phyloP scores from a whole-genome alignment of 1,140 invertebrate genomes.

The Drosophila ercepeae region DNA sequence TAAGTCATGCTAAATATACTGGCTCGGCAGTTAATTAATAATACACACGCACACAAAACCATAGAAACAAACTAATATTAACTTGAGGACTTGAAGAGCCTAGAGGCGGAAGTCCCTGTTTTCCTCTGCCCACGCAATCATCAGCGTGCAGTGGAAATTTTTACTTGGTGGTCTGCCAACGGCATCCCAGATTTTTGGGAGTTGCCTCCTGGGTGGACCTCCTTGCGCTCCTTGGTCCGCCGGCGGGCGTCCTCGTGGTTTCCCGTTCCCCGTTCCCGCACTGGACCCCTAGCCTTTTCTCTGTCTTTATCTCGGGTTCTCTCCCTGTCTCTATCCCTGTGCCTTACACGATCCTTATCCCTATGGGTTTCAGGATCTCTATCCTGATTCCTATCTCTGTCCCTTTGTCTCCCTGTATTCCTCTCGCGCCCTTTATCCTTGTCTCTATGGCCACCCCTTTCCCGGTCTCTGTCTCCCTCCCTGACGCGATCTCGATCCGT shows the following conservation, averaged over 20 bases:
- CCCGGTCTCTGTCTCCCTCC: not conserved
- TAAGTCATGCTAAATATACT: conserved; percentile 36
- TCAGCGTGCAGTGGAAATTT: not conserved
- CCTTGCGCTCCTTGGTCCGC: not conserved
- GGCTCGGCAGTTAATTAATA: conserved; percentile 40
- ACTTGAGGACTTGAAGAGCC: not conserved
- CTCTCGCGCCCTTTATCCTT: not conserved
- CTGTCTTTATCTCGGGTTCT: not conserved
- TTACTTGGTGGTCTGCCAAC: not conserved
- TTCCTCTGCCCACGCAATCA: not conserved
- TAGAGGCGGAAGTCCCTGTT: not conserved
- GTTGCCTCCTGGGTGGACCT: not conserved
- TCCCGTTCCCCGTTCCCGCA: not conserved
- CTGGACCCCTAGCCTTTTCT: not conserved
- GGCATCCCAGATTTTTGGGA: not conserved
- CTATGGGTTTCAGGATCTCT: not conserved
- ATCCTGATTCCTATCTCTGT: too few species aligned
- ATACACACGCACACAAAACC: not conserved
- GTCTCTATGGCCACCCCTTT: not conserved
- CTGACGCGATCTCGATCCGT: not conserved
- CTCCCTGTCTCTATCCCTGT: not conserved
- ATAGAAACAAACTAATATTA: not conserved
- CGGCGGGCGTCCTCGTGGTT: too few species aligned
- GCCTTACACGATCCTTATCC: not conserved
- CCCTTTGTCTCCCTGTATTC: not conserved